Evolutionary conservation across 2,113 vertebrate species (phyloP), one percentile per base, ranked within the genome.

Genomic region (Pao palembangensis): DNA sequence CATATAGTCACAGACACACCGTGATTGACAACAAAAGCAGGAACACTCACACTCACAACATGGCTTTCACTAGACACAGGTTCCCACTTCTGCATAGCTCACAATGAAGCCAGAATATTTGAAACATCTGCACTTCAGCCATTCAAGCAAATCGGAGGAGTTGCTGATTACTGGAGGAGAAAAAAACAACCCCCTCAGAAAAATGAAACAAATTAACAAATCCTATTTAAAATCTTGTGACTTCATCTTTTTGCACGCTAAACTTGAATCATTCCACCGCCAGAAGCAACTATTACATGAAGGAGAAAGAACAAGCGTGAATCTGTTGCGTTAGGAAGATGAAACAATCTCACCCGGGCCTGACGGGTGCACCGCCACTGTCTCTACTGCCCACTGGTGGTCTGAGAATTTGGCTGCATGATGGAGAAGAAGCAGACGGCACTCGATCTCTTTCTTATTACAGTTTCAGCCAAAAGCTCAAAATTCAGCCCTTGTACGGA

Each of bases 341-440:
- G 56, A 63, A 73, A 61, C 55, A 20, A 14, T 51, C 13, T 21
- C 17, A 38, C 31, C 23, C 60, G 25, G 41, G 17, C 25, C 1
- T 3, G 15, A 38, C 34, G 64, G 19, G 16, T 60, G 57, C 28
- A 49, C 14, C 12, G 16, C 23, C 60, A 23, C 62, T 54, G 55
- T 21, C 69, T 78, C 58, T 80, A 64, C 76, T 82, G 87, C 85
- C 85, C 85, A 83, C 85, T 75, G 67, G 81, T 86, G 87, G 88
- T 13, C 25, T 52, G 18, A 63, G 16, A 15, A 41, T 47, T 42
- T 16, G 31, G 4, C 38, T 68, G 54, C 77, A 78, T 6, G 18
- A 34, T 43, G 49, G 11, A 67, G 50, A 14, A 38, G 50, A 51
- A 8, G 8, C 6, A 28, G 25, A 15, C 5, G 18, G 38, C 18